Base-by-base conservation (phyloP, 2,888 invertebrate genomes). In the Thysanoteuthis rhombus region DNA sequence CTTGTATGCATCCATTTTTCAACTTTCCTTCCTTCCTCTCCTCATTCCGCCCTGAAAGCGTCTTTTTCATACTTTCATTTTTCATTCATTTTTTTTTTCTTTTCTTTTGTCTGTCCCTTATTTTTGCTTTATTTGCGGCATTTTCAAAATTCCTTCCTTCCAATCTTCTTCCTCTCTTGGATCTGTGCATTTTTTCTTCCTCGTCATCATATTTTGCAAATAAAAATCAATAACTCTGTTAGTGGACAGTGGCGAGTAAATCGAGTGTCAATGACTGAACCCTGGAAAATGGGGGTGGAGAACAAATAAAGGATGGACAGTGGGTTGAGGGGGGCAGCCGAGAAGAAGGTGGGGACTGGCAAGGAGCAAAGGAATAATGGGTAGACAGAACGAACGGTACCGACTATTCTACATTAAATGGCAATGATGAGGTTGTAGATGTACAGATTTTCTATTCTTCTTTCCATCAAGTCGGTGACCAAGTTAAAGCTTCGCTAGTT, bases 191-290 rank as follows among this genome's bases (percentile, higher is more conserved):
- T 75, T 75, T 75, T 75, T 75, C 75, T 75, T n/a, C 75, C 36
- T 75, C 75, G 75, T 75, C 36, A 36, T 75, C 75, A 75, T 75
- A 75, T 75, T 75, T 75, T 75, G 75, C 75, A 75, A 75, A 75
- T 75, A 75, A 75, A 75, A 75, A 75, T 75, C 75, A 75, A 75
- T 75, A 75, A n/a, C 75, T 75, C 75, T n/a, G 75, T 16, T 12
- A 75, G 75, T 75, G 75, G 75, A 75, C 75, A 75, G 75, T 75
- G 75, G 75, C 75, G 75, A 75, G 75, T 36, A 75, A 75, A 75
- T 75, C 75, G 75, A 75, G 75, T 75, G 75, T 75, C 75, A 75
- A 75, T 75, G 75, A 75, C 75, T 75, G 75, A 75, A 75, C 75
- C 75, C 75, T 75, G 75, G 75, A 75, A 75, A 75, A 75, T 25